phyloP scores from a whole-genome alignment of 1,140 invertebrate genomes.

The Nautilus pompilius region DNA sequence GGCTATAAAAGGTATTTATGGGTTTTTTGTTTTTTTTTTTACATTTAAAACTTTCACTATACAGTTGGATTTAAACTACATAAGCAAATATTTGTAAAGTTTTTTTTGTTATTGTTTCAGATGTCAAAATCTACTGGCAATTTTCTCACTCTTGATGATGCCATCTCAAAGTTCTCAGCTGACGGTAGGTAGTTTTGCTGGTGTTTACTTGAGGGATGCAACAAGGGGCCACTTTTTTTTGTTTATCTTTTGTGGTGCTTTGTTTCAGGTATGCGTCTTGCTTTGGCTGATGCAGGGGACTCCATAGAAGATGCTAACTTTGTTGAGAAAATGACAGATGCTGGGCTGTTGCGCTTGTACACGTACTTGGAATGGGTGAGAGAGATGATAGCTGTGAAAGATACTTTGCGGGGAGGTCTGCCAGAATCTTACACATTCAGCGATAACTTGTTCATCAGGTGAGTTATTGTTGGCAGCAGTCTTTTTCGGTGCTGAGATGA shows the following conservation, averaged over 20 bases:
- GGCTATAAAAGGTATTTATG: too few species aligned
- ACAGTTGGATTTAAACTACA: constrained; percentile 63
- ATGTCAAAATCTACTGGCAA: constrained; percentile 99
- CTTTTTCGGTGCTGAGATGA: neutral
- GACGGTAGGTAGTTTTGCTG: constrained; percentile 68
- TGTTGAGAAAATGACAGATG: constrained; percentile 89
- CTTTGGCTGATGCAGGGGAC: constrained; percentile 94
- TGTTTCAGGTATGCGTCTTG: constrained; percentile 70
- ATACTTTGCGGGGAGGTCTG: constrained; percentile 63
- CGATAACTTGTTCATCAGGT: constrained; percentile 82
- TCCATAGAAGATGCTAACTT: constrained; percentile 99
- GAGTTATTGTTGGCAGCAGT: neutral
- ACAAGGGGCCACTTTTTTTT: neutral
- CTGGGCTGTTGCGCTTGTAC: constrained; percentile 89
- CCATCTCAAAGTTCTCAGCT: constrained; percentile 90
- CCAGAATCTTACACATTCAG: constrained; percentile 68
- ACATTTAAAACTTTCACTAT: too few species aligned
- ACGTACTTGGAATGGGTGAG: constrained; percentile 86
- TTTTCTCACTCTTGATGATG: constrained; percentile 89
- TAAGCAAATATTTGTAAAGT: neutral
- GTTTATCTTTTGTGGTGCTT: neutral
- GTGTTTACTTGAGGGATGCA: neutral
- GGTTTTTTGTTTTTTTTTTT: constrained; percentile 4
- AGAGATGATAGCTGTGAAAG: constrained; percentile 72
- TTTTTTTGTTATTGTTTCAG: constrained; percentile 46